Base-by-base conservation (phyloP, 2,888 invertebrate species). In the Hyposoter didymator region DNA sequence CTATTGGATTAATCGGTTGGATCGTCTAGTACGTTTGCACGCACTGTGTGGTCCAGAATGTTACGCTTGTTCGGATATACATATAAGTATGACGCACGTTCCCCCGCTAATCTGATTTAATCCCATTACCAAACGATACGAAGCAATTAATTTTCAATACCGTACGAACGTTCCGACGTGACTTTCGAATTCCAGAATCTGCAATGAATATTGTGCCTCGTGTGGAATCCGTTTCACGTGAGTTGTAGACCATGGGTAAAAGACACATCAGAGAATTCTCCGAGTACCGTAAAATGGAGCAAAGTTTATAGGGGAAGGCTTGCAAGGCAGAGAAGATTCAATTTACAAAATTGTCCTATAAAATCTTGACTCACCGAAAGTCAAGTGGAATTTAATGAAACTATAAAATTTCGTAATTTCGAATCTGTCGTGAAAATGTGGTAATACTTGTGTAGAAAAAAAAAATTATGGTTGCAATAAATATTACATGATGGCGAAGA, bases 21-120 rank as follows among this genome's bases (percentile, higher is more conserved):
- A 88, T 85, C 88, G 82, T 64, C 72, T 67, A 69, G 84, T 88
- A 84, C 69, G 83, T 28, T 78, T 35, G 55, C 75, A 64, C 43
- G 64, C 55, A 52, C 78, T 84, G 79, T 85, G 43, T 59, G 55
- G 49, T 12, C 73, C 64, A 35, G 52, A 75, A 76, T 52, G 81
- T 66, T 73, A 81, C 55, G 75, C 55, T 78, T 43, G 67, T 78
- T 73, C 62, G 6, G 4, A 52, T 69, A 52, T 87, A 85, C 64
- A 69, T 64, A 49, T 86, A 87, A 66, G 79, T 87, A 89, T 88
- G 89, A 89, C 87, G 86, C 88, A 88, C 82, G 88, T 84, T 88
- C 84, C 78, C 85, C 84, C 87, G 81, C 87, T 90, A 90, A 92
- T 91, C 90, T 88, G 89, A 90, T 90, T 90, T 89, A 89, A 90